Conservation (phyloP, 2,797 vertebrate species). For the Vireo griseus region DNA sequence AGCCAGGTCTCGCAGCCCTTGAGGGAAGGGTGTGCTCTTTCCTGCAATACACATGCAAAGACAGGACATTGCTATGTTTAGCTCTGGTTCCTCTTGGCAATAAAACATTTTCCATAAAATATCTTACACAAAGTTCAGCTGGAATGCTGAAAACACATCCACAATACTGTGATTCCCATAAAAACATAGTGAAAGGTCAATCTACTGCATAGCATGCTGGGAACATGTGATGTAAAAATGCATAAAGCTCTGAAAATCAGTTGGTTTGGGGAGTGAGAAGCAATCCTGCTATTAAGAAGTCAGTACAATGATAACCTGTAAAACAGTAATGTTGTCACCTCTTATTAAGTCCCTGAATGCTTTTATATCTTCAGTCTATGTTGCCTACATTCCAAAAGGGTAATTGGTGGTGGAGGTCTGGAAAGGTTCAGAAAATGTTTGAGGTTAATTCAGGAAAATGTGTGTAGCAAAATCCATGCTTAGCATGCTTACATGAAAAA, state of each 20-base stretch:
- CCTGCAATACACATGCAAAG: not conserved
- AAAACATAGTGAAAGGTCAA: not conserved
- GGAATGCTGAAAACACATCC: not conserved
- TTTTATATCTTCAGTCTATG: not conserved
- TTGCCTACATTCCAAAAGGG: not conserved
- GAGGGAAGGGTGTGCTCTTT: not conserved
- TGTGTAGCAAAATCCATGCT: not conserved
- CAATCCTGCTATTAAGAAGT: not conserved
- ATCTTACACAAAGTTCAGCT: not conserved
- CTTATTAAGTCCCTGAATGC: not conserved
- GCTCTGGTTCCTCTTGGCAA: not conserved
- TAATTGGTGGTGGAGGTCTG: not conserved
- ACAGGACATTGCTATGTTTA: conserved; percentile 24
- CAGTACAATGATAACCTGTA: not conserved
- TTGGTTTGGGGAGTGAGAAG: not conserved
- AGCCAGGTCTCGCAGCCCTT: not conserved
- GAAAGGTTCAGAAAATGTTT: not conserved
- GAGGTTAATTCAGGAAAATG: not conserved
- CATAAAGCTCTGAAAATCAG: not conserved
- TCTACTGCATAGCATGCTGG: not conserved
- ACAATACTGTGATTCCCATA: not conserved
- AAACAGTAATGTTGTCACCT: not conserved
- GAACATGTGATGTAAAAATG: not conserved
- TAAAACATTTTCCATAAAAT: not conserved
- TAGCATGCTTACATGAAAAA: not conserved